Evolutionary conservation across 2,797 vertebrate genomes (phyloP), one percentile per base, ranked within the genome.

Genomic region (Amblyopsis hoosieri): DNA sequence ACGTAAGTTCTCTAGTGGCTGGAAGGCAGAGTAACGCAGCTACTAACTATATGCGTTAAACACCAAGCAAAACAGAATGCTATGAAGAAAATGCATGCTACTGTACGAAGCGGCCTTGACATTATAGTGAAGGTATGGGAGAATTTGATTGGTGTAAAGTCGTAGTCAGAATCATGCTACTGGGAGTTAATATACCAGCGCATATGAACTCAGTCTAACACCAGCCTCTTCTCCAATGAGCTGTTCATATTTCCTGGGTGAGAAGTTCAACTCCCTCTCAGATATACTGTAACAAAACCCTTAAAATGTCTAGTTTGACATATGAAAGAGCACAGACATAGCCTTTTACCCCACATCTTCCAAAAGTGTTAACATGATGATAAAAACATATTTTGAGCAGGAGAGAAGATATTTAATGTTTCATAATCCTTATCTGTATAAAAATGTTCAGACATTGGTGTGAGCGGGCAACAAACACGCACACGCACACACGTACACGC

Each of bases 301-400:
- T 72, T 86, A 74, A 80, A 84, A 80, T 45, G 4, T 47, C 56
- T 65, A 72, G 54, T 50, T 10, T 65, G 64, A 67, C 78, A 75
- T 78, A 75, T 69, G 83, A 70, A 60, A 54, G 72, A 54, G 65
- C 61, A 71, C 56, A 68, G 57, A 79, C 61, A 74, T 72, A 68
- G 69, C 17, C 63, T 15, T 81, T 89, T 84, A 74, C 69, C 78
- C 80, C 82, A 86, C 86, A 85, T 86, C 69, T 66, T 84, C 75
- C 66, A 63, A 70, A 74, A 64, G 33, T 71, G 71, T 82, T 82
- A 80, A 87, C 80, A 76, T 71, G 71, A 61, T 9, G 68, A 82
- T 90, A 82, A 87, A 87, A 81, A 82, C 79, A 74, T 60, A 79
- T 87, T 85, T 83, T 67, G 71, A 50, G 66, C 49, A 4, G 47